Conservation (phyloP, 2,113 vertebrate genomes). For the Tympanuchus pallidicinctus region DNA sequence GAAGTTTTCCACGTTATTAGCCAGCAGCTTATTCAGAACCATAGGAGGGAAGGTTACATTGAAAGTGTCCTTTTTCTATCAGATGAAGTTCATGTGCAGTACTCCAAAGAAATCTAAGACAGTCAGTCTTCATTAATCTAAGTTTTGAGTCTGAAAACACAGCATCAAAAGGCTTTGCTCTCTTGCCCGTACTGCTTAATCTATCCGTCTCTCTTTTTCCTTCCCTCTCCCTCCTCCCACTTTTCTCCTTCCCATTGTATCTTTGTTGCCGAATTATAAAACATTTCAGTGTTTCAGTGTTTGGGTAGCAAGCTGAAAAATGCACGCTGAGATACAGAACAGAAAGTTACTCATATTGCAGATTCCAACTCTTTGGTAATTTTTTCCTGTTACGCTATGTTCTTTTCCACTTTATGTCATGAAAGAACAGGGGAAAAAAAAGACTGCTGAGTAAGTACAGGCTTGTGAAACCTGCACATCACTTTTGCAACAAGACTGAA, state of each 20-base stretch:
- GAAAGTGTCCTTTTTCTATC: constrained; percentile 39
- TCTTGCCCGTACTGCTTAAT: constrained; percentile 9
- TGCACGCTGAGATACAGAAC: background rate
- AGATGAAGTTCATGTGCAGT: constrained; percentile 15
- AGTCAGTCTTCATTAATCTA: constrained; percentile 19
- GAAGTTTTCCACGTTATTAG: constrained; percentile 1
- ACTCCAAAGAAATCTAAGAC: constrained; percentile 29
- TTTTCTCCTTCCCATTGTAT: background rate
- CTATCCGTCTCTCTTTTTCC: background rate
- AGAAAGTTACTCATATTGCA: background rate
- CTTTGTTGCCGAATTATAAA: background rate
- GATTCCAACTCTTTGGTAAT: background rate
- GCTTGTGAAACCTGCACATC: background rate
- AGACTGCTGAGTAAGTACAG: background rate
- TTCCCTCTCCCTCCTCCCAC: background rate
- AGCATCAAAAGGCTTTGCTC: constrained; percentile 44
- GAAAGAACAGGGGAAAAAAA: background rate
- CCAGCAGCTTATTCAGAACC: constrained; percentile 40
- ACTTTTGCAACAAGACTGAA: background rate
- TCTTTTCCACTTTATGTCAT: background rate
- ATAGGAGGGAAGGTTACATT: constrained; percentile 41
- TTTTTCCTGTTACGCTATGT: background rate
- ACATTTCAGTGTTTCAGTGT: background rate
- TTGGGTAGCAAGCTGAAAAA: background rate
- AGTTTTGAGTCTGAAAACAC: background rate